These are phyloP conservation scores for Hirtodrosophila histrioides DNA, from an alignment of 2,888 invertebrate species.

Conservation along the genomic window DNA sequence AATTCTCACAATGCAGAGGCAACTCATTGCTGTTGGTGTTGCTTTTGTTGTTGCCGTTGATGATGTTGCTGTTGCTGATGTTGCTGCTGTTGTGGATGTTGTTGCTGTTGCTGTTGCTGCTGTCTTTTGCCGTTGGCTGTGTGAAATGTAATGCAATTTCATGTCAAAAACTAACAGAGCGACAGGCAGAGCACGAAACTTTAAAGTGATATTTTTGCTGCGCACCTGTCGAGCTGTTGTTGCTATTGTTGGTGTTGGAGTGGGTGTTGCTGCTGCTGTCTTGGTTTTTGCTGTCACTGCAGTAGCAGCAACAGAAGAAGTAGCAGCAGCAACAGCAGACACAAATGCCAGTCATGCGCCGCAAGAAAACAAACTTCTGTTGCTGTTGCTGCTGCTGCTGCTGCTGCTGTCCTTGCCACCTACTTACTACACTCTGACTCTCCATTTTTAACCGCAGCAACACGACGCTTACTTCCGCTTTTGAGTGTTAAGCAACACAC, in stretches of 20 bases:
- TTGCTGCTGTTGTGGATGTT: conserved; percentile 11
- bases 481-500: conserved; percentile 74
- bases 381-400: conserved; percentile 43
- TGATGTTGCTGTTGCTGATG: conserved; percentile 8
- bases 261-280: conserved; percentile 44
- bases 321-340: conserved; percentile 31
- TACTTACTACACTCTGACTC: conserved; percentile 18
- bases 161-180: conserved; percentile 78
- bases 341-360: conserved; percentile 73
- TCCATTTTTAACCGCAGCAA: conserved; percentile 59
- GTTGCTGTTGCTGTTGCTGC: conserved; percentile 9
- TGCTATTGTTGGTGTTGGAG: conserved; percentile 37
- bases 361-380: conserved; percentile 76
- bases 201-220: conserved; percentile 79
- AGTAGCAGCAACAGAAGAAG: conserved; percentile 21
- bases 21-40: conserved; percentile 41
- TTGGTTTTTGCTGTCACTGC: conserved; percentile 72
- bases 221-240: conserved; percentile 63
- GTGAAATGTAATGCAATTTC: conserved; percentile 79
- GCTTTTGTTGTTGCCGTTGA: conserved; percentile 4
- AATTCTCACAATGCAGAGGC: conserved; percentile 58
- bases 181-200: conserved; percentile 68
- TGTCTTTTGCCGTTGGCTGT: conserved; percentile 44
- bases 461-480: conserved; percentile 78
- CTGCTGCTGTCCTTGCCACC: conserved; percentile 15